Evolutionary conservation across 2,113 vertebrate genomes (phyloP).

Genomic region (Boulengeromyrus knoepffleri): DNA sequence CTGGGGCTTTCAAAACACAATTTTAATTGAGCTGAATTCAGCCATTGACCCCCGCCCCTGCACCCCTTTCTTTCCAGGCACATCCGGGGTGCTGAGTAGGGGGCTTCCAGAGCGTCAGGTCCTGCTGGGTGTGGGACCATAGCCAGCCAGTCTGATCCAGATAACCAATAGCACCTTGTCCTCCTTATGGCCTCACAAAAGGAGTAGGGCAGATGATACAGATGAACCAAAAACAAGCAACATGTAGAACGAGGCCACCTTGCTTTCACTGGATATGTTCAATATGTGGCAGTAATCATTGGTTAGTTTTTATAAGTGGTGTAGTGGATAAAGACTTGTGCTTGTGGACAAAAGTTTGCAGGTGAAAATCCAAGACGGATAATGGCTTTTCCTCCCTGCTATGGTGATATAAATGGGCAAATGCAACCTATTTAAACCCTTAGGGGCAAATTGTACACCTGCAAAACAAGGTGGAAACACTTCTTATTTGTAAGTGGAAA

Average conservation of each 20-base stretch:
- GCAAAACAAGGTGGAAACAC: background rate
- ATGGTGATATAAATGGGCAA: background rate
- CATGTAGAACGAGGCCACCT: background rate
- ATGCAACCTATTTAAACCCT: background rate
- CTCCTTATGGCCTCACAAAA: background rate
- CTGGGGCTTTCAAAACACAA: slow-evolving; percentile 35
- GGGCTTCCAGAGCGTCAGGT: background rate
- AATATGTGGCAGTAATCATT: background rate
- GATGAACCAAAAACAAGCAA: background rate
- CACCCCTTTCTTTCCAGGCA: background rate
- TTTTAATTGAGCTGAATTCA: slow-evolving; percentile 36
- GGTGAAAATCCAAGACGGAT: background rate
- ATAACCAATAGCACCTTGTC: background rate
- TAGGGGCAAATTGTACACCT: background rate
- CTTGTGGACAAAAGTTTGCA: background rate
- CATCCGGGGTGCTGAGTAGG: background rate
- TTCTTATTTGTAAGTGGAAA: background rate
- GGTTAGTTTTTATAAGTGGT: background rate
- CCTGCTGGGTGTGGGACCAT: background rate
- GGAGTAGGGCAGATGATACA: background rate
- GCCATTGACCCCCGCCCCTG: slow-evolving; percentile 9
- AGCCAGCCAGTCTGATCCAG: background rate
- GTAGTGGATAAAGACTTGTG: background rate
- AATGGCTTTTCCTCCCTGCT: background rate
- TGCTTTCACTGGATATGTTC: background rate